Conservation (phyloP, 2,113 vertebrate genomes). For the Danio rerio region GRCz12tu NC_133192.1:39077001-39077500, state of each 20-base stretch:
- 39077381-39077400: constrained; percentile 90
- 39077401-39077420: constrained; percentile 83
- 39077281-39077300: constrained; percentile 88
- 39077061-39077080: background rate
- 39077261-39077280: background rate
- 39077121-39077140: constrained; percentile 94
- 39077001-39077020: constrained; percentile 67
- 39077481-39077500: too few species aligned
- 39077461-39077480: too few species aligned
- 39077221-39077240: background rate
- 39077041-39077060: background rate
- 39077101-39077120: constrained; percentile 85
- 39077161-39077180: constrained; percentile 96
- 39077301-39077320: constrained; percentile 94
- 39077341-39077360: constrained; percentile 89
- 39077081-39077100: constrained; percentile 77
- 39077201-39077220: constrained; percentile 84
- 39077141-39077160: constrained; percentile 93
- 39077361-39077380: constrained; percentile 92
- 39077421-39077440: constrained; percentile 1
- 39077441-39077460: too few species aligned
- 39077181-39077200: constrained; percentile 97
- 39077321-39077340: constrained; percentile 94
- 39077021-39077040: background rate
- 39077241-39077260: background rate